Evolutionary conservation across 2,888 invertebrate genomes (phyloP), one percentile per base, ranked within the genome.

Genomic region (Noctua fimbriata): DNA sequence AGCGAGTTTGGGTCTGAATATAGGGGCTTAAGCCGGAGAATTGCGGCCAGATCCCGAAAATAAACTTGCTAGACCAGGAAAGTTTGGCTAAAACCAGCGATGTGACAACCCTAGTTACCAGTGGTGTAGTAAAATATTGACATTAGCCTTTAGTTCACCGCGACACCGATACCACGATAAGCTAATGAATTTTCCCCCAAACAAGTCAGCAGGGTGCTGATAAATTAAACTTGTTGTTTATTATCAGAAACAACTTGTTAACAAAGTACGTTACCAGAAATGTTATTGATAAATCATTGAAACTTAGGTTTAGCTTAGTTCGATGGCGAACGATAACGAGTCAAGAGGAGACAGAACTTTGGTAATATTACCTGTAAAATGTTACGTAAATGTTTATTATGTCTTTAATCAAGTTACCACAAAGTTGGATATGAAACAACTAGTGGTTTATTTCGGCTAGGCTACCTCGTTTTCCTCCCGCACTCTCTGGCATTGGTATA

Each of bases 131-230:
- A 91, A 91, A 94, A 94, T 93, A 94, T 94, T 94, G 92, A 93
- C 92, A 88, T 89, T 91, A 90, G 87, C 90, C 90, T 90, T 88
- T 91, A 91, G 91, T 91, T 89, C 81, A 77, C 86, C 87, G 80
- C 84, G 84, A 90, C 90, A 91, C 87, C 86, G 92, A 90, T 91
- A 92, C 90, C 80, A 82, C 87, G 92, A 91, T 92, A 92, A 91
- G 92, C 90, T 93, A 93, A 93, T 92, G 90, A 92, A 92, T 92
- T 93, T 90, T 87, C 89, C 89, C 90, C 85, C 84, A 88, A 92
- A 92, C 90, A 91, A 92, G 88, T 78, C 70, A 70, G 75, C 75
- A 72, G 78, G 84, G 81, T 86, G 82, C 81, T 79, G 89, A 89
- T 89, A 88, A 88, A 91, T 88, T 87, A 79, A 88, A 88, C 79